Percentiles rank a stretch among this genome's conserved stretches.
Conservation (phyloP, 2,888 invertebrate species). For the Epirrhoe tristata region DNA sequence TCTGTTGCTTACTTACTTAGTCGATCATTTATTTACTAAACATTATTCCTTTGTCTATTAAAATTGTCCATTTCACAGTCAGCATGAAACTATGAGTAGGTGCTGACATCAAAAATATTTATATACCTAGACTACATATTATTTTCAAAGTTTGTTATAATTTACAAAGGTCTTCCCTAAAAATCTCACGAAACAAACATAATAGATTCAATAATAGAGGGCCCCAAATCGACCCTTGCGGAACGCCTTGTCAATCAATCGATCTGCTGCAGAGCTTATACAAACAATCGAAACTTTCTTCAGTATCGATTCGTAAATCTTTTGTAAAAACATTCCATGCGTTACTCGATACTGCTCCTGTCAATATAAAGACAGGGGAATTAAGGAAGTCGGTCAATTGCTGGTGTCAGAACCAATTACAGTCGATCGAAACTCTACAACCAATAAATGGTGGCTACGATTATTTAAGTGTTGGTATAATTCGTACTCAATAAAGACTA, state of each 20-base stretch:
- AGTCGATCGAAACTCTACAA: constrained; percentile 50
- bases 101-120: background rate
- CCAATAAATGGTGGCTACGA: constrained; percentile 41
- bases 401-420: constrained; percentile 66
- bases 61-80: constrained; percentile 2
- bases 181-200: background rate
- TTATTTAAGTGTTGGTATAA: constrained; percentile 12
- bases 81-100: background rate
- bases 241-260: constrained; percentile 1
- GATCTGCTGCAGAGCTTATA: constrained; percentile 3
- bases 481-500: constrained; percentile 13
- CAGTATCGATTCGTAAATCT: constrained; percentile 22
- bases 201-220: constrained; percentile 8
- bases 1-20: constrained; percentile 2
- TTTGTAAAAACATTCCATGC: constrained; percentile 9
- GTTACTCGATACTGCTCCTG: constrained; percentile 6
- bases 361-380: constrained; percentile 24
- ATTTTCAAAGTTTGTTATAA: no score
- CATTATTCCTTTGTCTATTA: constrained; percentile 2
- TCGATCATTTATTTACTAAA: constrained; percentile 19
- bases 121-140: background rate
- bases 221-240: constrained; percentile 10
- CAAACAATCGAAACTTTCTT: constrained; percentile 12
- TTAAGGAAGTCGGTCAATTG: constrained; percentile 66
- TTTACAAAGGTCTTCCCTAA: background rate